A percentile compares a stretch with the other conserved stretches of the same genome.
Conservation (phyloP, 2,797 vertebrate genomes). For the Poeciliopsis gracilis region DNA sequence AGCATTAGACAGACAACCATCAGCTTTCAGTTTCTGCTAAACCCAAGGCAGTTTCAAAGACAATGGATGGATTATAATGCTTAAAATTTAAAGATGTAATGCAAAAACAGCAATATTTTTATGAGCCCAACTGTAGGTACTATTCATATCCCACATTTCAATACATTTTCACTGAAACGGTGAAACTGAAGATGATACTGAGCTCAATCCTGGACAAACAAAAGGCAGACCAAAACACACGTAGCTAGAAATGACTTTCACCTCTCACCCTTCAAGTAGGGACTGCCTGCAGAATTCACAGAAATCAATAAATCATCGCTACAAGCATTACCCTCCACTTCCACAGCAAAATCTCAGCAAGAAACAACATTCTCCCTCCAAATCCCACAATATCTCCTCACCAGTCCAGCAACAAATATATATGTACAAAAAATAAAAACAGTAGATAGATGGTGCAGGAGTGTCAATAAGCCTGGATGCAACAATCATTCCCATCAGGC, state of each 20-base stretch:
- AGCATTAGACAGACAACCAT: background rate
- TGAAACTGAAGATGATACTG: background rate
- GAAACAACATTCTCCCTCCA: background rate
- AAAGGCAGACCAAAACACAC: background rate
- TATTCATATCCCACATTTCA: too few species aligned
- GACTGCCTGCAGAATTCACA: conserved; percentile 8
- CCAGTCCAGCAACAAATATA: background rate
- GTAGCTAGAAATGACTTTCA: conserved; percentile 4
- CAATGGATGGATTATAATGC: background rate
- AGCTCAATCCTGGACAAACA: background rate
- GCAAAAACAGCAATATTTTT: background rate
- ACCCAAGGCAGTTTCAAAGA: background rate
- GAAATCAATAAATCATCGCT: conserved; percentile 40
- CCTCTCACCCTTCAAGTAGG: background rate
- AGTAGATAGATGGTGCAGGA: conserved; percentile 32
- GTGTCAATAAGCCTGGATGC: conserved; percentile 12
- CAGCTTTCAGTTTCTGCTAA: background rate
- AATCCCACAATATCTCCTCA: background rate
- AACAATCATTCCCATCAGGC: conserved; percentile 49
- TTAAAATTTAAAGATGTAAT: conserved; percentile 2
- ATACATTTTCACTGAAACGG: background rate
- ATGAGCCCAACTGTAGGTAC: background rate
- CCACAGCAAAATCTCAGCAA: background rate
- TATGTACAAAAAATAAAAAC: background rate
- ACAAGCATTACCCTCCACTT: background rate